Conservation (phyloP, 2,113 vertebrate species). For the Erythrocebus patas region DNA sequence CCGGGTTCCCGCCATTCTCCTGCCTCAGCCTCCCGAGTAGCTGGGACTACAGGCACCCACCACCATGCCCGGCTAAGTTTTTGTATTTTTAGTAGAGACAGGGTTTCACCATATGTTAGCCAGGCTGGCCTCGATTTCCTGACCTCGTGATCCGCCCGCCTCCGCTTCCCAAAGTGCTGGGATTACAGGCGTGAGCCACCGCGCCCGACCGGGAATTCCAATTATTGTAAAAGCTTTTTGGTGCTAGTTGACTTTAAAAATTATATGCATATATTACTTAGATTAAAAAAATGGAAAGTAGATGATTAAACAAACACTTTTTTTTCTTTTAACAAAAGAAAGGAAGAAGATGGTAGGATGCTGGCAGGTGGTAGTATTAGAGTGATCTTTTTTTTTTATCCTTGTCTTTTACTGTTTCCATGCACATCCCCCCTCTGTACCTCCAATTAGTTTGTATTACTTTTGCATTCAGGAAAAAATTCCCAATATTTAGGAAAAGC, state of each 20-base stretch:
- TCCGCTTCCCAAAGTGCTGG: too few relatives aligned
- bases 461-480: background rate
- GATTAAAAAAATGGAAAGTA: background rate
- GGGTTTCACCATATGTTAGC: too few relatives aligned
- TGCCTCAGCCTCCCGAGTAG: too few relatives aligned
- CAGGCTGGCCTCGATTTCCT: too few relatives aligned
- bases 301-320: background rate
- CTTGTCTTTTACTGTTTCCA: background rate
- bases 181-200: too few relatives aligned
- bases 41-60: too few relatives aligned
- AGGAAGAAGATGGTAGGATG: background rate
- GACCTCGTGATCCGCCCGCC: too few relatives aligned
- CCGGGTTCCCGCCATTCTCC: too few relatives aligned
- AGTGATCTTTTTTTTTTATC: background rate
- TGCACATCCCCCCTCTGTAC: accelerated
- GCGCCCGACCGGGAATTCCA: background rate
- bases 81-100: too few relatives aligned
- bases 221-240: background rate
- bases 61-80: too few relatives aligned
- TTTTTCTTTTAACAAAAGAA: background rate
- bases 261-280: background rate
- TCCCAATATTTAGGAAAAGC: background rate
- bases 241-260: background rate
- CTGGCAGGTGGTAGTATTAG: background rate
- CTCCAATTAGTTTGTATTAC: background rate